A percentile compares a stretch with the other conserved stretches of the same genome.
phyloP scores from a whole-genome alignment of 2,888 invertebrate genomes.

The Harpagoxenus sublaevis region DNA sequence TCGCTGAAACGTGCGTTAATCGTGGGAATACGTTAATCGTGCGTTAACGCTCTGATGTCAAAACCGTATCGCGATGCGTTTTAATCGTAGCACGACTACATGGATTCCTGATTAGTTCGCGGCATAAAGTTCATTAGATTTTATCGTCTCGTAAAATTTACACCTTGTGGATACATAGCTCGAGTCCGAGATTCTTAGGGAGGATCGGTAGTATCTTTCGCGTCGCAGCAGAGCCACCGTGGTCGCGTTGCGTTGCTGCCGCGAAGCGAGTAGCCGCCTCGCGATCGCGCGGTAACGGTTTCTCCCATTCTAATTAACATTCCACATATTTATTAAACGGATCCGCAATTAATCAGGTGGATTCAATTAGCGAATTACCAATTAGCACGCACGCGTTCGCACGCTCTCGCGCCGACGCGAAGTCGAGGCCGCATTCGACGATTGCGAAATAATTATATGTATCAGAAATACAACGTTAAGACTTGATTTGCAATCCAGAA shows the following conservation, averaged over 20 bases:
- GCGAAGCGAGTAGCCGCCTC: conserved; percentile 44
- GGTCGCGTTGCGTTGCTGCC: conserved; percentile 53
- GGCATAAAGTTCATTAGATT: conserved; percentile 63
- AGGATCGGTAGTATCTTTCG: conserved; percentile 55
- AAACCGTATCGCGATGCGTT: conserved; percentile 57
- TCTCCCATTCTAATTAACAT: conserved; percentile 79
- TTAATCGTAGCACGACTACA: conserved; percentile 52
- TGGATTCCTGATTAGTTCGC: conserved; percentile 32
- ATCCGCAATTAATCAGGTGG: conserved; percentile 84
- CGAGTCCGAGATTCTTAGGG: not conserved
- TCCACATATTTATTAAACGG: conserved; percentile 83
- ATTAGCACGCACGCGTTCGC: conserved; percentile 82
- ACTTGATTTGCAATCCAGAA: conserved; percentile 33
- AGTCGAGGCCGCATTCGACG: conserved; percentile 77
- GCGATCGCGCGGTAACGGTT: conserved; percentile 72
- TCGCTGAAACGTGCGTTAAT: too few relatives aligned
- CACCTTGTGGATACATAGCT: conserved; percentile 51
- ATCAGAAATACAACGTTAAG: conserved; percentile 57
- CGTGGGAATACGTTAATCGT: too few relatives aligned
- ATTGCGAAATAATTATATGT: conserved; percentile 79
- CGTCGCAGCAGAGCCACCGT: conserved; percentile 66
- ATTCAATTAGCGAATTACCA: conserved; percentile 85
- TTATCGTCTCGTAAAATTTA: conserved; percentile 65
- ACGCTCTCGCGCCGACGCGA: conserved; percentile 71
- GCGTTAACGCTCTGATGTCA: conserved; percentile 18